Conservation (phyloP, 2,113 vertebrate species). For the Mesoclemmys tuberculata region DNA sequence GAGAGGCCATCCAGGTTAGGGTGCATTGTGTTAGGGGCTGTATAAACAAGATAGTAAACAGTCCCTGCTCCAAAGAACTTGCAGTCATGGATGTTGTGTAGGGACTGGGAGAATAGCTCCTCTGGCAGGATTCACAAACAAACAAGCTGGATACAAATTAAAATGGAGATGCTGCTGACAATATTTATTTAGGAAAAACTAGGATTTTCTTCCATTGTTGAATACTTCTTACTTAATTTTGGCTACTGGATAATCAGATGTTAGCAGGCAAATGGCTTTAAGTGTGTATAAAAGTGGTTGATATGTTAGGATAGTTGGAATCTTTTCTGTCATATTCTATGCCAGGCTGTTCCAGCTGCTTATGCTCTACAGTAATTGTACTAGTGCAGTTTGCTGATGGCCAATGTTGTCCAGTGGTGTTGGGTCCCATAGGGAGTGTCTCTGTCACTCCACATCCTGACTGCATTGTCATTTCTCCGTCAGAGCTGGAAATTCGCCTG, state of each 20-base stretch:
- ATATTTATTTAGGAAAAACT: no score
- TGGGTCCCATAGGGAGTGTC: background rate
- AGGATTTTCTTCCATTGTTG: no score
- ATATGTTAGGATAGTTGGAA: fast-evolving
- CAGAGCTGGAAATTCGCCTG: background rate
- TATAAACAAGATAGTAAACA: background rate
- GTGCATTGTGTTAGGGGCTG: background rate
- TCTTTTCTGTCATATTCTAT: background rate
- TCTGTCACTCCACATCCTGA: background rate
- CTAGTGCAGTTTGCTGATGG: background rate
- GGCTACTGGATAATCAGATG: background rate
- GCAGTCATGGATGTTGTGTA: background rate
- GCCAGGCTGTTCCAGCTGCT: background rate
- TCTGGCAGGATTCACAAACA: fast-evolving
- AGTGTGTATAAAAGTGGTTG: background rate
- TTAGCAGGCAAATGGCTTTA: background rate
- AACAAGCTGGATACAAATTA: background rate
- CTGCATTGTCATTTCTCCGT: background rate
- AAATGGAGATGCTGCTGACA: background rate
- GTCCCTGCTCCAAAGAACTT: background rate
- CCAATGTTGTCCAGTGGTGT: background rate
- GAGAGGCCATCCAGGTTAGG: background rate
- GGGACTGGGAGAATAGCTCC: background rate
- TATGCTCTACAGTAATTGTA: background rate
- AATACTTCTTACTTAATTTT: background rate